Evolutionary conservation across 2,888 invertebrate genomes (phyloP), one percentile per base, ranked within the genome.

Genomic region (Scaptomyza cyrtandrae): DNA sequence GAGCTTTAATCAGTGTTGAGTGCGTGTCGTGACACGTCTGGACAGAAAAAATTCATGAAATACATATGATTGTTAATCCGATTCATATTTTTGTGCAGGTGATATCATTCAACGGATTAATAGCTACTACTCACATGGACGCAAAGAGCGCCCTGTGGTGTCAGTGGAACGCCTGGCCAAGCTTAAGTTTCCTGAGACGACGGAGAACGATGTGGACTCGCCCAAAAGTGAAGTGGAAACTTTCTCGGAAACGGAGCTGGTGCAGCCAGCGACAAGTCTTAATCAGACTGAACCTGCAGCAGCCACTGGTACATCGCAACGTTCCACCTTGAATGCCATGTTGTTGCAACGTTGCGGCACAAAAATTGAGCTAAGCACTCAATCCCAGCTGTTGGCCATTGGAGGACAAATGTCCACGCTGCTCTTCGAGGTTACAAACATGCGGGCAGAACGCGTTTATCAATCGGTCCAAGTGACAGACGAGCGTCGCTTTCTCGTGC

Each of bases 371-470:
- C 89, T 93, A 43, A 93, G 92, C 43, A 75, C 91, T 4, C 93
- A 93, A 49, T 93, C 93, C 0, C 92, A 93, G 82, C 73, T 94
- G 3, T 80, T 93, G 9, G 85, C 92, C 3, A 88, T 90, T 4
- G 91, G 93, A 0, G 92, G 92, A 0, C 86, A 87, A 76, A 65
- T 89, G 56, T 83, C 89, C 0, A 87, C 90, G 44, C 85, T 96
- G n/a, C 93, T 94, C 67, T 96, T 95, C 83, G 95, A 96, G 91
- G 94, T 96, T 0, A 95, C 95, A 0, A 96, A 96, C 91, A 94
- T 94, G 90, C 93, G 94, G n/a, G 93, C 93, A 10, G 93, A 92
- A 70, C 89, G 93, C 0, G 93, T 93, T 19, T 92, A 92, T 66
- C 95, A 94, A 78, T 91, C 91, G 58, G 96, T 95, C 86, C 93